These are phyloP conservation scores for Poliocrania exsul DNA, from an alignment of 2,797 vertebrate genomes.

Conservation along the genomic window DNA sequence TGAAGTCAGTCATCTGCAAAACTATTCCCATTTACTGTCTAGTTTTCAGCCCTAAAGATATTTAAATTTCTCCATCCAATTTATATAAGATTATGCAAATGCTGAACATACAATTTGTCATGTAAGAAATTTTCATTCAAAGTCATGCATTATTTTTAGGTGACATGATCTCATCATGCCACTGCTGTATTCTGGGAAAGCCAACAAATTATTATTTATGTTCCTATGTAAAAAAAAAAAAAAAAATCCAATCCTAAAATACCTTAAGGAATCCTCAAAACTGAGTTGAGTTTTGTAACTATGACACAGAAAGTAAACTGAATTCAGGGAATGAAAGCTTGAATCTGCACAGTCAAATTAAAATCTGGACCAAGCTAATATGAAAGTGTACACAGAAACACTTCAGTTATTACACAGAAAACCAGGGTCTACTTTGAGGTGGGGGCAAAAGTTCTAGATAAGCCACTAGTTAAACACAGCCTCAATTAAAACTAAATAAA, in stretches of 20 bases:
- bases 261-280: not conserved
- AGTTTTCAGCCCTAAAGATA: constrained; percentile 34
- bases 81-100: not conserved
- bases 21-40: constrained; percentile 14
- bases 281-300: not conserved
- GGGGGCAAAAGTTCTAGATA: not conserved
- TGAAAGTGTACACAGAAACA: not conserved
- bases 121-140: not conserved
- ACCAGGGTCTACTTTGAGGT: not conserved
- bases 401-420: not conserved
- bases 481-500: not conserved
- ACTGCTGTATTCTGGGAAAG: not conserved
- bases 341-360: not conserved
- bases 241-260: not conserved
- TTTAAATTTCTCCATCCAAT: constrained; percentile 20
- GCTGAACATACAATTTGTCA: not conserved
- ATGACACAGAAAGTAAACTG: not conserved
- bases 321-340: not conserved
- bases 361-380: not conserved
- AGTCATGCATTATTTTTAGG: constrained; percentile 5
- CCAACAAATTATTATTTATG: not conserved
- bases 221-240: not conserved
- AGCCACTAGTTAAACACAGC: not conserved
- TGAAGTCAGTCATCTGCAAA: constrained; percentile 23
- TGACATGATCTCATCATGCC: not conserved